These are phyloP conservation scores for Tenrec ecaudatus DNA, from an alignment of 2,113 vertebrate species.

Conservation along the genomic window DNA sequence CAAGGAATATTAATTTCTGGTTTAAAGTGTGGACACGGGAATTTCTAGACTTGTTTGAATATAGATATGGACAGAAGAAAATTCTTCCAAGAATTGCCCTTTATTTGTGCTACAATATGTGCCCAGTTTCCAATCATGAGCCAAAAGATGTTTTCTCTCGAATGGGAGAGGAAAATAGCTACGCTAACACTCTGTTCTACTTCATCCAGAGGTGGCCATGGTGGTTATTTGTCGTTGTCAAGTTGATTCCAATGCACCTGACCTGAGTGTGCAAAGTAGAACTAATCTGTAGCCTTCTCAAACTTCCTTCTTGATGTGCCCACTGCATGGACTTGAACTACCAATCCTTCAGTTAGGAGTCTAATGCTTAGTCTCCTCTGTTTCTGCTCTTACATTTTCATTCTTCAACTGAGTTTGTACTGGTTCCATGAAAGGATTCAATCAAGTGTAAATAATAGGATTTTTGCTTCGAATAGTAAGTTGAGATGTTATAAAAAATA, in stretches of 20 bases:
- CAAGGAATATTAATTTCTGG: background rate
- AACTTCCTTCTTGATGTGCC: background rate
- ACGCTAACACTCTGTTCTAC: background rate
- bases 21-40: background rate
- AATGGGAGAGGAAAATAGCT: background rate
- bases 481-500: constrained; percentile 25
- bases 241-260: background rate
- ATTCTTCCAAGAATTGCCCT: background rate
- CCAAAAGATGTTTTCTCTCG: background rate
- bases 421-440: background rate
- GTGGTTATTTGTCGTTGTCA: background rate
- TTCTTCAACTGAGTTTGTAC: background rate
- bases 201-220: background rate
- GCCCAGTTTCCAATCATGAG: background rate
- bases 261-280: background rate
- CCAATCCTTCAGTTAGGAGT: background rate
- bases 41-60: background rate
- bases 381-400: background rate
- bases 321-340: background rate
- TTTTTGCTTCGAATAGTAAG: background rate
- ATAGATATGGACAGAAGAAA: background rate
- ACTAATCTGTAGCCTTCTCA: background rate
- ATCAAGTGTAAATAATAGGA: background rate
- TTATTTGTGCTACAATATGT: background rate
- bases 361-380: background rate